Conservation (phyloP, 2,888 invertebrate species). For the Thymelicus lineola region DNA sequence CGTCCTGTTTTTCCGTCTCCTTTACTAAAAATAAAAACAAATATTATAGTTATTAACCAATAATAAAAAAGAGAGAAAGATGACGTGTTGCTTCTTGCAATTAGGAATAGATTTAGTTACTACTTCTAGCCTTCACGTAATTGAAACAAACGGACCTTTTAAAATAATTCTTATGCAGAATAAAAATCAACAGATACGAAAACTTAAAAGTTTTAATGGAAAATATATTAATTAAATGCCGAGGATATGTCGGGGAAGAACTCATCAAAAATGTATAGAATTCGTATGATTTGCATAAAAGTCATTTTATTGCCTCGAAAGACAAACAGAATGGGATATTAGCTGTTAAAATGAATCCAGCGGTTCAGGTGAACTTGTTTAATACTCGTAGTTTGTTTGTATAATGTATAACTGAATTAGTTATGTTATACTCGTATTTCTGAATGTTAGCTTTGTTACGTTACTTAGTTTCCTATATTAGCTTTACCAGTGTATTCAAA, state of each 20-base stretch:
- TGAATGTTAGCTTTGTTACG: background rate
- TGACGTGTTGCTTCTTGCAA: no score
- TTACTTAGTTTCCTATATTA: background rate
- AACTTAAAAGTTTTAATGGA: constrained; percentile 74
- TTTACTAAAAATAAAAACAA: no score
- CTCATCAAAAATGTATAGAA: constrained; percentile 86
- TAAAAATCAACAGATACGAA: constrained; percentile 43
- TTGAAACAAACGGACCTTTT: background rate
- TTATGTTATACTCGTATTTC: background rate
- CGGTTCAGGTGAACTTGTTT: constrained; percentile 42
- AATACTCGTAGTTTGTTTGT: constrained; percentile 34
- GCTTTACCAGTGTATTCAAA: background rate
- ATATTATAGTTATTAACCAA: no score
- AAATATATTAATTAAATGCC: constrained; percentile 81
- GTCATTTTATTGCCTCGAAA: constrained; percentile 84
- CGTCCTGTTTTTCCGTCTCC: no score
- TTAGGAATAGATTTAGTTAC: no score
- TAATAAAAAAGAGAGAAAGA: no score
- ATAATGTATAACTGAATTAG: constrained; percentile 21
- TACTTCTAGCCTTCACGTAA: no score
- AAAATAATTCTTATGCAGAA: background rate
- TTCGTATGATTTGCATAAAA: constrained; percentile 85
- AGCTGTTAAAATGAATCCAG: constrained; percentile 78
- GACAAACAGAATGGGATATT: constrained; percentile 84
- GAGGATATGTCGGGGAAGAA: constrained; percentile 67